Evolutionary conservation across 2,797 vertebrate species (phyloP).

Genomic region (Hydrolagus colliei): DNA sequence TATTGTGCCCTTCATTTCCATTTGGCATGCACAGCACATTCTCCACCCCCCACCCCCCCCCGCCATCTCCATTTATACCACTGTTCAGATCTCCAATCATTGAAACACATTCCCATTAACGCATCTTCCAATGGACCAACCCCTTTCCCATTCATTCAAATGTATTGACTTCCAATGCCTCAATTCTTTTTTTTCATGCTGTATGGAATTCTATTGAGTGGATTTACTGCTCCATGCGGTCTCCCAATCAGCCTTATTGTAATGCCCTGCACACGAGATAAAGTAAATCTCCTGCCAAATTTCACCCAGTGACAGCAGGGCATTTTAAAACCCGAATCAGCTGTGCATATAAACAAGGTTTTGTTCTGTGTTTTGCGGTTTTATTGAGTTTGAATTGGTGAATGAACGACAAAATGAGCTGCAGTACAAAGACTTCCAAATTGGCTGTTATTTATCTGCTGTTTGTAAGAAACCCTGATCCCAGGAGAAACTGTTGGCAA

Average conservation of each 20-base stretch:
- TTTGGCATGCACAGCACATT: too few relatives aligned
- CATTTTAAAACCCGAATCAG: slow-evolving; percentile 21
- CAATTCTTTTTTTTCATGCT: not conserved
- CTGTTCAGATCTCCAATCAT: not conserved
- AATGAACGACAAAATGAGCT: slow-evolving; percentile 24
- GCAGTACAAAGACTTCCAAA: slow-evolving; percentile 15
- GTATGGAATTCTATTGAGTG: too few relatives aligned
- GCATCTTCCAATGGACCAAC: not conserved
- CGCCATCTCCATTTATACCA: too few relatives aligned
- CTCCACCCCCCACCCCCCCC: too few relatives aligned
- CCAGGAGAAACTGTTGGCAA: not conserved
- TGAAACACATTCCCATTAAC: not conserved
- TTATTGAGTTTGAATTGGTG: slow-evolving; percentile 22
- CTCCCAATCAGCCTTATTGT: not conserved
- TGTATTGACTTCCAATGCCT: not conserved
- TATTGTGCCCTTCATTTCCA: too few relatives aligned
- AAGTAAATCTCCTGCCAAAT: not conserved
- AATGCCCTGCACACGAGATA: slow-evolving; percentile 1
- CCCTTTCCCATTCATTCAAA: not conserved
- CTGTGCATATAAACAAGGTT: slow-evolving; percentile 19
- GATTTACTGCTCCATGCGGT: too few relatives aligned
- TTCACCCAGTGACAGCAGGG: slow-evolving; percentile 2
- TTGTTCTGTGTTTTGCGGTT: slow-evolving; percentile 24
- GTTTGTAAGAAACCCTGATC: not conserved
- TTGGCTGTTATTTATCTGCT: slow-evolving; percentile 13